phyloP scores from a whole-genome alignment of 2,888 invertebrate species.

The Epicampocera succincta region DNA sequence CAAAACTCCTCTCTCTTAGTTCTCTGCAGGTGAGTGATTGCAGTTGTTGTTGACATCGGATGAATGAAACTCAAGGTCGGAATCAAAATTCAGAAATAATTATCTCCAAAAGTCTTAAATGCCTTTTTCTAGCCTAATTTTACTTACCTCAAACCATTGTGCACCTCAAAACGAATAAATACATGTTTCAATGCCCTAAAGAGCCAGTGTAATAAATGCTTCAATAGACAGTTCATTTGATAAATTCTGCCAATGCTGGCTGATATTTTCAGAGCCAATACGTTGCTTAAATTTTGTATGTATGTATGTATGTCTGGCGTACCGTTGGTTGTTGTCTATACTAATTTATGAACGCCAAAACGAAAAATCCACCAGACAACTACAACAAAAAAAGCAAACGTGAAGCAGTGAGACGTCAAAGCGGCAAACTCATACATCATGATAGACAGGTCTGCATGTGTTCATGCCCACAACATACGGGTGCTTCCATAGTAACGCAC shows the following conservation, averaged over 20 bases:
- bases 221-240: background rate
- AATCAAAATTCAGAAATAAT: too few relatives aligned
- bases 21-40: too few relatives aligned
- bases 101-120: too few relatives aligned
- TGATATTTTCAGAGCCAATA: constrained; percentile 29
- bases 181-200: constrained; percentile 2
- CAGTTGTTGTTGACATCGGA: too few relatives aligned
- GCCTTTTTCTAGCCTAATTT: background rate
- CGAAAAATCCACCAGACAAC: constrained; percentile 8
- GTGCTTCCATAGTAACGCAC: constrained; percentile 16
- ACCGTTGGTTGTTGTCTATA: constrained; percentile 63
- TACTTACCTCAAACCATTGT: constrained; percentile 9
- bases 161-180: background rate
- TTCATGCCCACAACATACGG: constrained; percentile 37
- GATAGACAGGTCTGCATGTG: constrained; percentile 54
- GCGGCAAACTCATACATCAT: constrained; percentile 53
- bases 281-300: constrained; percentile 1
- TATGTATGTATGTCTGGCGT: too few relatives aligned
- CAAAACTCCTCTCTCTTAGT: too few relatives aligned
- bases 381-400: constrained; percentile 14
- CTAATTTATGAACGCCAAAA: constrained; percentile 72
- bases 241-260: constrained; percentile 33
- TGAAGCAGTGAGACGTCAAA: constrained; percentile 22
- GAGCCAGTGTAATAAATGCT: background rate
- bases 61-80: too few relatives aligned